Evolutionary conservation across 92 coral and sea anemone species (phyloP).

Genomic region (Zoanthus sociatus): DNA sequence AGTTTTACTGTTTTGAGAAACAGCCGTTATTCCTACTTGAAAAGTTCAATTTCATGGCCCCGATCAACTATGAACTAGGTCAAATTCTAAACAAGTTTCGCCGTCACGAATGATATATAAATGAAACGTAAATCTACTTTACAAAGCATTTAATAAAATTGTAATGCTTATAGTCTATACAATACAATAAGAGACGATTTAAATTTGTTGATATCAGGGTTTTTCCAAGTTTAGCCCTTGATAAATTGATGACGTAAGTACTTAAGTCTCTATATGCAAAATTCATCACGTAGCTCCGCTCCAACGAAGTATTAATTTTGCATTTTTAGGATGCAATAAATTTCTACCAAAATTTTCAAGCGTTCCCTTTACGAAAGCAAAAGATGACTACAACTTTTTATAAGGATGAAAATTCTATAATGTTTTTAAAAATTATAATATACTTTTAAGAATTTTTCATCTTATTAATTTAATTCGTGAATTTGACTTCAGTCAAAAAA

Average conservation of each 20-base stretch:
- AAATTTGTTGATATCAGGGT: neutral
- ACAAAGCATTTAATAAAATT: neutral
- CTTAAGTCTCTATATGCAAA: neutral
- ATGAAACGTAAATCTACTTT: neutral
- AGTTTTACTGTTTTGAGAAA: neutral
- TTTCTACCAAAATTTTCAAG: neutral
- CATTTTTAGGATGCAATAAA: neutral
- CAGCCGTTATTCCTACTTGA: neutral
- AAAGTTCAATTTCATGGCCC: neutral
- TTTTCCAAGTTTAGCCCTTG: neutral
- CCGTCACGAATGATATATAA: neutral
- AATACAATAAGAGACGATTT: neutral
- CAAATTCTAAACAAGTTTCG: neutral
- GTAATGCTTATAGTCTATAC: neutral
- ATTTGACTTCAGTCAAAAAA: neutral
- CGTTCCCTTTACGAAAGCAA: neutral
- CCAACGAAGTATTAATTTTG: neutral
- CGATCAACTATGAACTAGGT: neutral
- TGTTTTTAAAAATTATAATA: neutral
- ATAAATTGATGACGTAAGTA: neutral
- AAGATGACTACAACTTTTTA: neutral
- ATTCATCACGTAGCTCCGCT: constrained; percentile 28
- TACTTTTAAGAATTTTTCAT: neutral
- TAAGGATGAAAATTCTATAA: too few species aligned
- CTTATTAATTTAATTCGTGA: neutral